Evolutionary conservation across 2,797 vertebrate species (phyloP), one percentile per base, ranked within the genome.

Genomic region (Eupleurogrammus muticus): DNA sequence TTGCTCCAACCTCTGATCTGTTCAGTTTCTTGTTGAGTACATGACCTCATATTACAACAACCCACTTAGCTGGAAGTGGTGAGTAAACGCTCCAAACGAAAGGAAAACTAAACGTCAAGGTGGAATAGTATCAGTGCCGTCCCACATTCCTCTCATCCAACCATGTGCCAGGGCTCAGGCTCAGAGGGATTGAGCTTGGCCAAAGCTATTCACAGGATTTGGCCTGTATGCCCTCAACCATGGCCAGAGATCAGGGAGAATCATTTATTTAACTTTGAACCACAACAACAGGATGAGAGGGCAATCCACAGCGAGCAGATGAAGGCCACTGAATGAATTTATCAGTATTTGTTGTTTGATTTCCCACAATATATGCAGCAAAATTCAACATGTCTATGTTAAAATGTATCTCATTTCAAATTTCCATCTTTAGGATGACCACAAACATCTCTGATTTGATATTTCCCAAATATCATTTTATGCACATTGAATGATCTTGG

Each of bases 161-260:
- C 89, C 88, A 75, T 17, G 62, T 42, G 67, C 50, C 52, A 61
- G 53, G 24, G 62, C 48, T 82, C 23, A 38, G 62, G 82, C 84
- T 89, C 56, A 77, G 63, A 69, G 59, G 57, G 80, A 70, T 50
- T 81, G 80, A 74, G 79, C 75, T 75, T 6, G 13, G 80, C 60
- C 48, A 82, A 84, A 81, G 80, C 80, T 79, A 67, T 80, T 90
- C 81, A 83, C 77, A 72, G 85, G 83, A 85, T 82, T 87, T 84
- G 70, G 68, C 65, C 71, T 73, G 32, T 19, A 51, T 53, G 75
- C 80, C 21, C 65, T 73, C 13, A 55, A 68, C 40, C 59, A 64
- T 8, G 70, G 71, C 68, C 77, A 84, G 64, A 82, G 78, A 82
- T 87, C 85, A 85, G 80, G 24, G 46, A 48, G 66, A 70, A 42